Base-by-base conservation (phyloP, 2,888 invertebrate species). In the Pocota personata region DNA sequence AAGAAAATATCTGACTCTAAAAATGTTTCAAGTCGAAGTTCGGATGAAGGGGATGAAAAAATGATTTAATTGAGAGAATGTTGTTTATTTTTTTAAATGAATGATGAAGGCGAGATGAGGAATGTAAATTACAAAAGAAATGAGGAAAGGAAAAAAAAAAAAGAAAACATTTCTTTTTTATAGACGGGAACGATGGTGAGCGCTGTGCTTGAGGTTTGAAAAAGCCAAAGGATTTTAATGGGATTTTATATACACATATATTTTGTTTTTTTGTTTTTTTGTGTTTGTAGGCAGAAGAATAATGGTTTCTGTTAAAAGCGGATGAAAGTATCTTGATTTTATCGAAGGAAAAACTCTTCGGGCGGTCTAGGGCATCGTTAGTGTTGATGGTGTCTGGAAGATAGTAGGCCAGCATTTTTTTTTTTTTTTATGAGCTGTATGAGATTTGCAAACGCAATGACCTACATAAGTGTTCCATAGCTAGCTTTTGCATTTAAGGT, bases 51-150 rank as follows among this genome's bases (percentile, higher is more conserved):
- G 16, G 66, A n/a, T 40, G 30, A 37, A 46, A 8, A 67, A 80
- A 67, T 80, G 32, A 62, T 55, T 80, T 80, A 80, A 80, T 80
- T 80, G 80, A 73, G 73, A 73, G 58, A 50, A 71, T 64, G 57
- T 66, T 58, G 40, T 40, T 40, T 40, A 40, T 67, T 48, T 58
- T 19, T 52, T 50, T 43, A 14, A 64, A 32, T 72, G 37, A 64
- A 72, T 40, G 60, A 67, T 52, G 48, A 50, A 43, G 35, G 43
- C 35, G 60, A 52, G 43, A 73, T 66, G 72, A 58, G 64, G 58
- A 73, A 58, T 73, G 66, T 67, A 75, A 80, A 80, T 80, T 67
- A 75, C 66, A 80, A 66, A 58, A 48, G 66, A 73, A n/a, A n/a
- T n/a, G n/a, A n/a, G n/a, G n/a, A n/a, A n/a, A n/a, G n/a, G n/a